Evolutionary conservation across 2,888 invertebrate species (phyloP).

Genomic region (Boloria euphrosyne): DNA sequence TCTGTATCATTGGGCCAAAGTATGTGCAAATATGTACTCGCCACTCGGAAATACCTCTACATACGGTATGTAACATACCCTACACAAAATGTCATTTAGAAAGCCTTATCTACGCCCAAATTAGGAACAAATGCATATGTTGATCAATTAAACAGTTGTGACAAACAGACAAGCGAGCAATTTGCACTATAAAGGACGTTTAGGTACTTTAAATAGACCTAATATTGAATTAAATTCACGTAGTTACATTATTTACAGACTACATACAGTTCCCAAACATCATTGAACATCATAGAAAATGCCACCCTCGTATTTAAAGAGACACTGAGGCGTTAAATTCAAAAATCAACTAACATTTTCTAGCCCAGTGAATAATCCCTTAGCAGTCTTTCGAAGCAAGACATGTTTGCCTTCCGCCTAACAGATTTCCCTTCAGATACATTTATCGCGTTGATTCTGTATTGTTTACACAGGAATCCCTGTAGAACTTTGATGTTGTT

Average conservation of each 20-base stretch:
- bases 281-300: constrained; percentile 51
- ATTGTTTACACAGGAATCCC: constrained; percentile 72
- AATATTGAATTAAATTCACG: constrained; percentile 1
- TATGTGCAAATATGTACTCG: no score
- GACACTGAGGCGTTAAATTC: constrained; percentile 74
- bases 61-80: no score
- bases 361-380: constrained; percentile 73
- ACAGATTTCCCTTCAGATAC: constrained; percentile 73
- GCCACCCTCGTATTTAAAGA: constrained; percentile 56
- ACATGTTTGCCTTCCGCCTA: constrained; percentile 70
- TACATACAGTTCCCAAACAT: constrained; percentile 45
- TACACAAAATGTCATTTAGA: no score
- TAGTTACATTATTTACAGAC: constrained; percentile 11
- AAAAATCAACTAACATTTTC: constrained; percentile 82
- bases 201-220: not conserved
- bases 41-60: no score
- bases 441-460: constrained; percentile 73
- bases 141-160: no score
- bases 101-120: no score
- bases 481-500: constrained; percentile 40
- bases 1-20: no score
- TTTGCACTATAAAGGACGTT: no score
- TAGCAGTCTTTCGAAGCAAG: constrained; percentile 61
- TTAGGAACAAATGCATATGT: no score
- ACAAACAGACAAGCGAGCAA: no score